A percentile compares a stretch with the other conserved stretches of the same genome.
These are phyloP conservation scores for Melieria crassipennis DNA, from an alignment of 2,888 invertebrate species.

Conservation along the genomic window DNA sequence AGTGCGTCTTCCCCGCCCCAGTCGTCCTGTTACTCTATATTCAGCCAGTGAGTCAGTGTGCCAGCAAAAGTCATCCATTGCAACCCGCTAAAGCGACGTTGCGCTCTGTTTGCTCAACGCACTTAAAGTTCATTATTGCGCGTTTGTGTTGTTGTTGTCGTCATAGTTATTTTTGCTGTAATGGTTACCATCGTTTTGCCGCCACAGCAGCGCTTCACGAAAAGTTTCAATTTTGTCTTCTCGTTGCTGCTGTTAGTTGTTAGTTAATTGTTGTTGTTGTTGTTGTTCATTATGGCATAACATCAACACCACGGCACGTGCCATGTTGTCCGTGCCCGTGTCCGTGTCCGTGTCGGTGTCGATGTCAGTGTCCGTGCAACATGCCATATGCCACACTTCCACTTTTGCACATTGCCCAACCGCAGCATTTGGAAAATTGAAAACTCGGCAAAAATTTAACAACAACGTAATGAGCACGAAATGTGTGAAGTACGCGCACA, in stretches of 20 bases:
- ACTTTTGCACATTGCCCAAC: neutral
- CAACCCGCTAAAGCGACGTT: no score
- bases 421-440: neutral
- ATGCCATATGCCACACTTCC: conserved; percentile 7
- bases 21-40: no score
- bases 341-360: no score
- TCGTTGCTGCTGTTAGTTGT: neutral
- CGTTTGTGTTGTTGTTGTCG: neutral
- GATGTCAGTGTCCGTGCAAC: neutral
- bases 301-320: neutral
- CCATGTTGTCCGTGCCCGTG: neutral
- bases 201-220: no score
- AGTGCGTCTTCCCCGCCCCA: no score
- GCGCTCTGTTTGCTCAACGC: no score
- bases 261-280: conserved; percentile 8
- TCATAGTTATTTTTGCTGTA: neutral
- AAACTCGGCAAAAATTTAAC: conserved; percentile 16
- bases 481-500: neutral
- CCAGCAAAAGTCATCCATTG: no score
- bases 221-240: no score
- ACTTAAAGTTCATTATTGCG: no score
- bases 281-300: neutral
- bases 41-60: no score
- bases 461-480: conserved; percentile 10
- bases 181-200: no score